Base-by-base conservation (phyloP, 2,888 invertebrate genomes). In the Pomacea canaliculata region DNA sequence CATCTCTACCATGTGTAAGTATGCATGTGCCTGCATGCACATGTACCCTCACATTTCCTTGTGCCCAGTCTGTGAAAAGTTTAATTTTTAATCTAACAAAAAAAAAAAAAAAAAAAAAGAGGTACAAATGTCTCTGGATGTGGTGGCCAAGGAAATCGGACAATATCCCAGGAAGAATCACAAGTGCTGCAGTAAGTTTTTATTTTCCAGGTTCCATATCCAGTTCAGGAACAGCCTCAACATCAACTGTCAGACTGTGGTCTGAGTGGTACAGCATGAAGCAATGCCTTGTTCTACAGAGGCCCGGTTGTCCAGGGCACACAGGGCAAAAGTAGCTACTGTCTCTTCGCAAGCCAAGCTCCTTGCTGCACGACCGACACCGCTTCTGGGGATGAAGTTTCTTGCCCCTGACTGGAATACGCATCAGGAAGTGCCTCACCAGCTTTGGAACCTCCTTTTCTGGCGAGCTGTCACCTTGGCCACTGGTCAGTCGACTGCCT, bases 271-370 rank as follows among this genome's bases (percentile, higher is more conserved):
- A 59, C 19, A 56, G 16, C 49, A 46, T 48, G 51, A 74, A 74
- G 48, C 74, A 74, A 49, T 49, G 19, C 13, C 48, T 46, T 49
- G 74, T 69, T n/a, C 74, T 69, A 51, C 74, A 74, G 62, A 74
- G 62, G 48, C 69, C 74, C 23, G 74, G 74, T 23, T 67, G 68
- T 67, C 69, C 74, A 27, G 74, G 74, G 27, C 74, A 74, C 13
- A 62, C 59, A 0, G 74, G 69, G 23, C 74, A 74, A 37, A 68
- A 69, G 60, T 68, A 74, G 68, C 74, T 68, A 63, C 74, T 74
- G 48, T 74, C 74, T 46, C 74, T 59, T 49, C 74, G 68, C 27
- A 74, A 19, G 59, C 74, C 74, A 23, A 13, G 37, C 16, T 62
- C 46, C 62, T 69, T 74, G 67, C 73, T 63, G 68, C 68, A 68